These are phyloP conservation scores for Sitta carolinensis DNA, from an alignment of 2,797 vertebrate genomes.

Conservation along the genomic window DNA sequence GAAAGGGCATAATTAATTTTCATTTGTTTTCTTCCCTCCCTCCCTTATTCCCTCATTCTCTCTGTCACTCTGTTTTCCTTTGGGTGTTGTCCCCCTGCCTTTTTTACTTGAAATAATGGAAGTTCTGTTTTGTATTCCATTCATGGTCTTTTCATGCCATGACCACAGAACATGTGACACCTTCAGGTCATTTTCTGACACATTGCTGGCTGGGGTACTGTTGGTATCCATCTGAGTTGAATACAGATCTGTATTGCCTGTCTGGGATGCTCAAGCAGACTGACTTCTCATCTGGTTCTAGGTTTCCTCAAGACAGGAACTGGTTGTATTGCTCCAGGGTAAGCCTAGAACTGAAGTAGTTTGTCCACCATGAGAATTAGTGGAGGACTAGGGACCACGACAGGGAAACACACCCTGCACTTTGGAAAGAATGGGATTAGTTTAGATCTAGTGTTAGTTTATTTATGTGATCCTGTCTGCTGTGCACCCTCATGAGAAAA, in stretches of 20 bases:
- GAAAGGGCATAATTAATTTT: not conserved
- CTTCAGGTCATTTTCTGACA: not conserved
- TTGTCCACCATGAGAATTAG: not conserved
- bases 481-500: not conserved
- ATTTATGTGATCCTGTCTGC: not conserved
- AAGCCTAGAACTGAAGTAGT: not conserved
- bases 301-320: not conserved
- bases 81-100: rapidly evolving
- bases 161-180: not conserved
- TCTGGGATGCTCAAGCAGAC: not conserved
- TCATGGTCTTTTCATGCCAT: not conserved
- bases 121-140: not conserved
- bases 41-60: no score
- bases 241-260: not conserved
- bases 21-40: not conserved
- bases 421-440: not conserved
- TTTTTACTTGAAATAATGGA: not conserved
- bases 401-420: not conserved
- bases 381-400: not conserved
- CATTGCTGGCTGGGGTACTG: not conserved
- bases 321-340: not conserved
- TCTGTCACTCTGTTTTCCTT: not conserved
- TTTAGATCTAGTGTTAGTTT: not conserved
- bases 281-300: not conserved
- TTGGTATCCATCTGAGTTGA: not conserved